Evolutionary conservation across 2,797 vertebrate species (phyloP).

Genomic region (Borostomias antarcticus): DNA sequence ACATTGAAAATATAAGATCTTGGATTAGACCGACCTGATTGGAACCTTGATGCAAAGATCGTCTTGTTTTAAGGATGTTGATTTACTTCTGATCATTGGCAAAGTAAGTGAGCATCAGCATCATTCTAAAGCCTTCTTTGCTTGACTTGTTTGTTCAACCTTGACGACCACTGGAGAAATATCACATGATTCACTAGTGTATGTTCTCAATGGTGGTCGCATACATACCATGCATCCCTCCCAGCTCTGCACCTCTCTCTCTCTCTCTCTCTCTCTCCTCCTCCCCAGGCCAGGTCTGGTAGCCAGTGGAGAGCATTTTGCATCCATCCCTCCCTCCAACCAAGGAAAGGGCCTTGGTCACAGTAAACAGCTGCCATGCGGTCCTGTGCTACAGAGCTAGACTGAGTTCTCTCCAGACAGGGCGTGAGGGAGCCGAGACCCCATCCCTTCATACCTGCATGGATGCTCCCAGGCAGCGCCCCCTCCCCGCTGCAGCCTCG

Average conservation of each 20-base stretch:
- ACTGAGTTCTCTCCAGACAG: conserved; percentile 67
- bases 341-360: conserved; percentile 65
- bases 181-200: too few species aligned
- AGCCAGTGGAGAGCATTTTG: conserved; percentile 46
- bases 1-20: neutral
- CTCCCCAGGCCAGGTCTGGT: conserved; percentile 55
- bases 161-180: neutral
- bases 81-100: neutral
- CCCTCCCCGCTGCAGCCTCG: conserved; percentile 55
- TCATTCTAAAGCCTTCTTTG: neutral
- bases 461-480: conserved; percentile 57
- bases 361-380: conserved; percentile 74
- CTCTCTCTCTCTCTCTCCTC: too few species aligned
- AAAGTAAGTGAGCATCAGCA: neutral
- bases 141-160: neutral
- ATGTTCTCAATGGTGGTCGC: neutral
- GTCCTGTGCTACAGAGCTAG: conserved; percentile 59
- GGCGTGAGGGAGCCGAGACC: conserved; percentile 50
- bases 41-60: neutral
- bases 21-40: neutral
- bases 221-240: conserved; percentile 15
- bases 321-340: conserved; percentile 67
- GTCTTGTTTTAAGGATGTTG: neutral
- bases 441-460: conserved; percentile 58
- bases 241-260: conserved; percentile 14